Base-by-base conservation (phyloP, 2,797 vertebrate genomes). In the Syndactyla subalaris region DNA sequence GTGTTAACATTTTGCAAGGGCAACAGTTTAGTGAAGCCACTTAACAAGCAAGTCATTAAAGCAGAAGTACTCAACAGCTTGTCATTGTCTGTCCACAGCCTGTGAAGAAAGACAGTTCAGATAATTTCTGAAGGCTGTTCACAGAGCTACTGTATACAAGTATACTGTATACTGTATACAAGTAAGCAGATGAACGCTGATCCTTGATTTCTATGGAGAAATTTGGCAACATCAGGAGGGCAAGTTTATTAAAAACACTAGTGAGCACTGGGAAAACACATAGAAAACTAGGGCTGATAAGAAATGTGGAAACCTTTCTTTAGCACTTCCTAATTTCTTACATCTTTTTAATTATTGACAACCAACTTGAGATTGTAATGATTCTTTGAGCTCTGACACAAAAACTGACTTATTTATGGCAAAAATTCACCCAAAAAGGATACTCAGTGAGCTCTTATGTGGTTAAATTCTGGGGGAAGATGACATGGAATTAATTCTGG, bases 371-470 rank as follows among this genome's bases (percentile, higher is more conserved):
- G 17, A 3, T 7, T 49, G 8, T 29, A 13, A 26, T 2, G 4
- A 6, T 77, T 65, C 18, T 73, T 79, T n/a, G 20, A 63, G 10
- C 11, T 76, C 32, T 73, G 48, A 41, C 9, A 32, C 6, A 67
- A 78, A 68, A 55, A 1, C 2, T 43, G 21, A 14, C 14, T 57
- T 59, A 38, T 24, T 61, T 36, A 16, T 54, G 34, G 48, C 9
- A 78, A 78, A 90, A 75, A 38, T 8, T 39, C 16, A 51, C 2
- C 12, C 29, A 23, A 22, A 27, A 3, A 55, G 4, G 2, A 13
- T 57, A 26, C 2, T 68, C 11, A 63, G 6, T 34, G 15, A 2
- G 1, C 1, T 74, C 7, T 39, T 39, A 18, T 5, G 6, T 75
- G 12, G 38, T 8, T 21, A 48, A 76, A 51, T 43, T 79, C 30